Base-by-base conservation (phyloP, 2,113 vertebrate genomes). In the Stigmatopora argus region DNA sequence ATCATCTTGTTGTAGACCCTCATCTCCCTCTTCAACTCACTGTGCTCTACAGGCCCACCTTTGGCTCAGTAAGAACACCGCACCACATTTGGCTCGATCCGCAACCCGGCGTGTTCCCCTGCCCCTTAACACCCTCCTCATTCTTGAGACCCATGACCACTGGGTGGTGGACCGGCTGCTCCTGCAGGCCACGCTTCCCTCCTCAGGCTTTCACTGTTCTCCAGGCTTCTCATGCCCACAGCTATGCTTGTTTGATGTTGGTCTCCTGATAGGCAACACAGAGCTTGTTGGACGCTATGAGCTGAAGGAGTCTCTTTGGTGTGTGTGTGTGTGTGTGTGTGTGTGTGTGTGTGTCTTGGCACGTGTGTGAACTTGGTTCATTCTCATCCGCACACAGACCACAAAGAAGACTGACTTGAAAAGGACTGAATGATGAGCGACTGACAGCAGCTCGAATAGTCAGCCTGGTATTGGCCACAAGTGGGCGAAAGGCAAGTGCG, bases 231-330 rank as follows among this genome's bases (percentile, higher is more conserved):
- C 72, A 78, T 85, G 83, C 86, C 87, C 87, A 86, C 83, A 83
- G 86, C 86, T 59, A 83, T 62, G 73, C 60, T 77, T 67, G 76
- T 89, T 89, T 89, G 84, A 89, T 84, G 86, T 82, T 84, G 78
- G 78, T 83, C 85, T 84, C 73, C 78, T 79, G 80, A 80, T 79
- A 75, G 78, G 86, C 72, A 86, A 79, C 83, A 87, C 51, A 82
- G 73, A 73, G 65, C 71, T 53, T 63, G 75, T 69, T 82, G 81
- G 70, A 85, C 13, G 41, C 38, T 3, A 23, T 19, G 59, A 61
- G 38, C 59, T 45, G 59, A 61, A 61, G 59, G 38, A n/a, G 12
- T 45, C 19, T 23, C 38, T 61, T 45, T 61, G 41, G 58, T 61
- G 58, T 45, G 35, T n/a, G 34, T 41, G 57, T 13, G 34, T 5